phyloP scores from a whole-genome alignment of 2,797 vertebrate species.

The Lophotriccus pileatus region DNA sequence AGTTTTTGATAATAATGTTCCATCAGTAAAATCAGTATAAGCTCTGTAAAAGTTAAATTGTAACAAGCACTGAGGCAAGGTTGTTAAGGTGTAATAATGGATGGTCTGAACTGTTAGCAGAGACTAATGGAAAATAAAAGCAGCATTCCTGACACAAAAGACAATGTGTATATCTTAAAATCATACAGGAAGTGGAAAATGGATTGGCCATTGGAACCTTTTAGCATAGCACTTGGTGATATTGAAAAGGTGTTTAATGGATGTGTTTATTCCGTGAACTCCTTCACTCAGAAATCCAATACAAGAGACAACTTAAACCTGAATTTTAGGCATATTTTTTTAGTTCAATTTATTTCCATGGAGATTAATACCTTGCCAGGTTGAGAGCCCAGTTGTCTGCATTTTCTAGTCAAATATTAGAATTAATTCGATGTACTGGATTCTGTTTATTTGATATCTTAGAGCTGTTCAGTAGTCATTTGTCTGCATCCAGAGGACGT shows the following conservation, averaged over 20 bases:
- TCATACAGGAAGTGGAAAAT: neutral
- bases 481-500: neutral
- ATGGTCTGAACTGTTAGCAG: neutral
- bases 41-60: neutral
- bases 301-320: neutral
- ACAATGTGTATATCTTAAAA: neutral
- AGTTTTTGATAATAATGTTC: constrained; percentile 22
- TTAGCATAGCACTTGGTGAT: neutral
- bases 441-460: neutral
- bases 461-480: neutral
- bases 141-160: neutral
- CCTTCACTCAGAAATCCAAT: neutral
- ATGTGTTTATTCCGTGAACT: neutral
- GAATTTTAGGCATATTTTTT: neutral
- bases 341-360: neutral
- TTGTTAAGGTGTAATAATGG: neutral
- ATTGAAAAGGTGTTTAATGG: neutral
- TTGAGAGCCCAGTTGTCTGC: neutral
- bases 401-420: neutral
- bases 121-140: neutral
- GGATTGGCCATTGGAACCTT: neutral
- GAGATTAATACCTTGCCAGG: neutral
- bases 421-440: neutral
- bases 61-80: neutral
- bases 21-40: constrained; percentile 30